Evolutionary conservation across 2,113 vertebrate genomes (phyloP).

Genomic region (Austrofundulus limnaeus): DNA sequence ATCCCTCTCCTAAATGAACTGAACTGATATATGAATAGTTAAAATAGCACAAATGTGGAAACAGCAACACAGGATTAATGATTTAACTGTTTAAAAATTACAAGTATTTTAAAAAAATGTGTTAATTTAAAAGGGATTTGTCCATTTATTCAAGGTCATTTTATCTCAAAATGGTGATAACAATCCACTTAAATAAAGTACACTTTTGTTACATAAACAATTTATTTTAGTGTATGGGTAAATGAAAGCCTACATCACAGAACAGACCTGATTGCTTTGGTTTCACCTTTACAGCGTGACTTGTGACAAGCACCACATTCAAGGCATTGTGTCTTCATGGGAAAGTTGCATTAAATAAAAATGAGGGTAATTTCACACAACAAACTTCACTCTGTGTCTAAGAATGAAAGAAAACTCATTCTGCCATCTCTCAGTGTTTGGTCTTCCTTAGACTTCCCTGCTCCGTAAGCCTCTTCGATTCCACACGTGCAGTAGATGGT

Average conservation of each 20-base stretch:
- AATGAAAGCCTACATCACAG: constrained; percentile 12
- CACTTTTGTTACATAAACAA: no score
- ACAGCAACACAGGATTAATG: no score
- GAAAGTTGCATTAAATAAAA: constrained; percentile 21
- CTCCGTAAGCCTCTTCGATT: constrained; percentile 14
- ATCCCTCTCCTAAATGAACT: no score
- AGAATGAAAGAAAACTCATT: constrained; percentile 30
- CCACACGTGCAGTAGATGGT: constrained; percentile 41
- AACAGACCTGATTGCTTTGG: constrained; percentile 29
- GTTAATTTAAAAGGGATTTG: no score
- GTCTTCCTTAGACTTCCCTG: not conserved
- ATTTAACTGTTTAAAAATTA: no score
- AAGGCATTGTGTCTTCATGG: constrained; percentile 1
- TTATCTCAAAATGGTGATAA: no score
- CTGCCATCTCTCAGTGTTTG: not conserved
- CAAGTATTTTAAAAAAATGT: no score
- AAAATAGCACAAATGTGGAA: no score
- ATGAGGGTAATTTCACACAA: constrained; percentile 48
- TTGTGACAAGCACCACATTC: constrained; percentile 28
- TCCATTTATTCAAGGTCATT: no score
- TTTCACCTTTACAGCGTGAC: constrained; percentile 45
- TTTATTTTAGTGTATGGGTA: not conserved
- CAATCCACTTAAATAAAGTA: no score
- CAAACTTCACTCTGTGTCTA: constrained; percentile 9
- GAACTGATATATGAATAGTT: no score